Base-by-base conservation (phyloP, 2,888 invertebrate genomes). In the Eurois occulta region DNA sequence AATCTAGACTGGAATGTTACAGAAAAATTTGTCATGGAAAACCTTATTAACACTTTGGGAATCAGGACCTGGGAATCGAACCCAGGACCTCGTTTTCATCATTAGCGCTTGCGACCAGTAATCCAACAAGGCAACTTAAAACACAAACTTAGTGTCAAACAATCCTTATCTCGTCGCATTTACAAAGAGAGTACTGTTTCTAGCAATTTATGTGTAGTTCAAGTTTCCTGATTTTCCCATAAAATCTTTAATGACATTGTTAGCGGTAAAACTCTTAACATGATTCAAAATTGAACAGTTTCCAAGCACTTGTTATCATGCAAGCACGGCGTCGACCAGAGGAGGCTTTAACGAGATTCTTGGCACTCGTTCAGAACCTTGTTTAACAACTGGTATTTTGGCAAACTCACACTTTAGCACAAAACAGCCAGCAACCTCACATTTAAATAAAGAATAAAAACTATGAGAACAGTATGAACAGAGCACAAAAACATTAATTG, bases 261-360 rank as follows among this genome's bases (percentile, higher is more conserved):
- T 69, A 76, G 77, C 18, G 16, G 66, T 71, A 67, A n/a, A 75
- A 69, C 64, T 71, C 24, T 32, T 75, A 76, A 75, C 58, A 38
- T 52, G 64, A 79, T 76, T 86, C 77, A 72, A 71, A 82, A 62
- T 70, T 79, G 79, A 86, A 86, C 67, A 52, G 76, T 87, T 74
- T 88, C 80, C 86, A 88, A 86, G 55, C 69, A 71, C 65, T 86
- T 80, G 77, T 80, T 87, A 85, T 72, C 87, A 73, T 75, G 80
- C 68, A 75, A 72, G 71, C 66, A 64, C 38, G 48, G 64, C 69
- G 41, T 43, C 65, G 60, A 58, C 58, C 66, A 68, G 41, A 32
- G 69, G 65, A 74, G 77, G 60, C 70, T 77, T 68, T 85, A 80
- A 87, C 74, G 71, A 82, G 71, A 74, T 76, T 82, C 87, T 88